These are phyloP conservation scores for Odontocolon sp. DNA, from an alignment of 2,888 invertebrate species.

Conservation along the genomic window DNA sequence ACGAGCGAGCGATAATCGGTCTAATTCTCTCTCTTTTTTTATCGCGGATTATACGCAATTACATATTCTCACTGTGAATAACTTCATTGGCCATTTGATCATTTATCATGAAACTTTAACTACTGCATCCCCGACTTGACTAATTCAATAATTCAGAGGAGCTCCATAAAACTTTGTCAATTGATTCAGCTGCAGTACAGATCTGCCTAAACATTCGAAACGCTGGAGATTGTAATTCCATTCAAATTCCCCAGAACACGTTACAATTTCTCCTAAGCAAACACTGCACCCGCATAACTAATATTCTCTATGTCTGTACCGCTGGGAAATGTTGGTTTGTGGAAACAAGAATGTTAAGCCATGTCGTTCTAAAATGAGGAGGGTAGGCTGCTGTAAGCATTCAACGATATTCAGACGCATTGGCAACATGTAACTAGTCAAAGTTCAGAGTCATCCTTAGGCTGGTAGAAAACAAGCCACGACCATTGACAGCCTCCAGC, in stretches of 20 bases:
- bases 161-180: neutral
- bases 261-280: conserved; percentile 38
- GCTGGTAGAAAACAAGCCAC: conserved; percentile 49
- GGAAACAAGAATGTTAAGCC: conserved; percentile 52
- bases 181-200: conserved; percentile 13
- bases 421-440: conserved; percentile 33
- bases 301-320: conserved; percentile 9
- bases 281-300: conserved; percentile 49
- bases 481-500: conserved; percentile 49
- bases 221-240: conserved; percentile 27
- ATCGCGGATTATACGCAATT: conserved; percentile 45
- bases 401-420: conserved; percentile 51
- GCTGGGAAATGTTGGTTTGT: conserved; percentile 40
- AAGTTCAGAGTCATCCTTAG: conserved; percentile 64
- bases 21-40: conserved; percentile 55
- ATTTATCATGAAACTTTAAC: conserved; percentile 35
- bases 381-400: conserved; percentile 5
- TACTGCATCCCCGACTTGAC: neutral
- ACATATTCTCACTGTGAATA: conserved; percentile 40
- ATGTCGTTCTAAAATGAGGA: conserved; percentile 8
- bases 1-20: conserved; percentile 38
- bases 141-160: too few species aligned
- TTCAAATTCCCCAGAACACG: conserved; percentile 39
- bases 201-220: neutral
- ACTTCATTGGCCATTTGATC: conserved; percentile 20